phyloP scores from a whole-genome alignment of 2,888 invertebrate genomes.

The Eulithis testata region DNA sequence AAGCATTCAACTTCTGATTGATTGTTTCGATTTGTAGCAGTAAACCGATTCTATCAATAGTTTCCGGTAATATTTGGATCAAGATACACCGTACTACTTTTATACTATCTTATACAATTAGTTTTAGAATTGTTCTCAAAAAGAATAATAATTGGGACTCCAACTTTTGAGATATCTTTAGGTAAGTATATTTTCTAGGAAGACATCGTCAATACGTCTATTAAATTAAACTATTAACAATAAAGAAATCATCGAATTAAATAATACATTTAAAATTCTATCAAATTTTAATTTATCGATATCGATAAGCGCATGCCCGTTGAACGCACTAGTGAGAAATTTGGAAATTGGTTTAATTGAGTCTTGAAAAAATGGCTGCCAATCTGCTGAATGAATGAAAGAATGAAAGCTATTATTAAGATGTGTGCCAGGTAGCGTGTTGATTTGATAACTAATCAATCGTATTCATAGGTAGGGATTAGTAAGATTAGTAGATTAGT shows the following conservation, averaged over 20 bases:
- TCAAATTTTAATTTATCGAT: background rate
- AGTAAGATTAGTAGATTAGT: too few relatives aligned
- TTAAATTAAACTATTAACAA: too few relatives aligned
- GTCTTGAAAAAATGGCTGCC: slow-evolving; percentile 22
- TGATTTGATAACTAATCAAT: background rate
- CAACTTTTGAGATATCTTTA: too few relatives aligned
- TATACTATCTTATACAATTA: too few relatives aligned
- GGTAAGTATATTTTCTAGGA: too few relatives aligned
- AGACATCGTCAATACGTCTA: too few relatives aligned
- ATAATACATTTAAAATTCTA: too few relatives aligned
- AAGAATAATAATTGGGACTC: too few relatives aligned
- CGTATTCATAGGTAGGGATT: too few relatives aligned
- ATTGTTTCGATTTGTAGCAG: slow-evolving; percentile 65
- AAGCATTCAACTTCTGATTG: slow-evolving; percentile 67
- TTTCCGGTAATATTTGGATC: slow-evolving; percentile 27
- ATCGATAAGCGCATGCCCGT: slow-evolving; percentile 12
- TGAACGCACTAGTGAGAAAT: slow-evolving; percentile 26
- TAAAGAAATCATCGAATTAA: too few relatives aligned
- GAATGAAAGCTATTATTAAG: slow-evolving; percentile 14
- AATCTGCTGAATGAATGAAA: slow-evolving; percentile 27
- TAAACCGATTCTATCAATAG: slow-evolving; percentile 42
- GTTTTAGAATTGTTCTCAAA: too few relatives aligned
- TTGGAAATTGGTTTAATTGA: slow-evolving; percentile 19
- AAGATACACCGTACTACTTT: too few relatives aligned
- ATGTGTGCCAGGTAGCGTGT: slow-evolving; percentile 21